Evolutionary conservation across 23 tunicate genomes (phyloP).

Genomic region (Clavelina lepadiformis): DNA sequence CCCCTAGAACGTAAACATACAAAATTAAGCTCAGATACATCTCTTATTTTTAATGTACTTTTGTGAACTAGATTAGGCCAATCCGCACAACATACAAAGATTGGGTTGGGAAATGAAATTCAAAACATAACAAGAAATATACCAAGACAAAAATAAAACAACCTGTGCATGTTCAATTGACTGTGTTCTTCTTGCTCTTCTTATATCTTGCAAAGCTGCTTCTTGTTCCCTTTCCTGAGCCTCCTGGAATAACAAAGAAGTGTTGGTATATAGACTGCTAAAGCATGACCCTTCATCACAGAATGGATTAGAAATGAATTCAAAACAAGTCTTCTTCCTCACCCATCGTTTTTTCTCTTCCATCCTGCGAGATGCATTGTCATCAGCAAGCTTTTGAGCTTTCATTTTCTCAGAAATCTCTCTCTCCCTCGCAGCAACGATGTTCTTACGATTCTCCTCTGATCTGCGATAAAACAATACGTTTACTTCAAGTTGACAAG

Average conservation of each 20-base stretch:
- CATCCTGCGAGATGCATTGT: conserved; percentile 5
- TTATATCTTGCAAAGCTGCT: conserved; percentile 24
- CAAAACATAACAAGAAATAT: too few species aligned
- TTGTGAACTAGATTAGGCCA: too few species aligned
- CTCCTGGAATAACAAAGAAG: conserved; percentile 20
- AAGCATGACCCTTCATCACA: not conserved
- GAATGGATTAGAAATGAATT: not conserved
- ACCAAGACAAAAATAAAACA: too few species aligned
- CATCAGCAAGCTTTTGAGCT: conserved; percentile 71
- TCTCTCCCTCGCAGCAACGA: conserved; percentile 59
- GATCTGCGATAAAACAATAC: conserved; percentile 26
- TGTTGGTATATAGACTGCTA: too few species aligned
- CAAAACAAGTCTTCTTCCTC: not conserved
- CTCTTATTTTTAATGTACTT: too few species aligned
- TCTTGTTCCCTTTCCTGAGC: conserved; percentile 58
- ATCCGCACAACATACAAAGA: too few species aligned
- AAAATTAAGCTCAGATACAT: too few species aligned
- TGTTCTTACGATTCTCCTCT: conserved; percentile 31
- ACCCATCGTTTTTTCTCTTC: conserved; percentile 63
- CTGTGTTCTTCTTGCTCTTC: conserved; percentile 45
- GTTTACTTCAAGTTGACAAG: too few species aligned
- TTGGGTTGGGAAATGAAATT: too few species aligned
- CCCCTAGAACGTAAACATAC: too few species aligned
- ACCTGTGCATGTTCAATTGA: conserved; percentile 83
- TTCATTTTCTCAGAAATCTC: conserved; percentile 66